Base-by-base conservation (phyloP, 2,113 vertebrate genomes). In the Merops nubicus region DNA sequence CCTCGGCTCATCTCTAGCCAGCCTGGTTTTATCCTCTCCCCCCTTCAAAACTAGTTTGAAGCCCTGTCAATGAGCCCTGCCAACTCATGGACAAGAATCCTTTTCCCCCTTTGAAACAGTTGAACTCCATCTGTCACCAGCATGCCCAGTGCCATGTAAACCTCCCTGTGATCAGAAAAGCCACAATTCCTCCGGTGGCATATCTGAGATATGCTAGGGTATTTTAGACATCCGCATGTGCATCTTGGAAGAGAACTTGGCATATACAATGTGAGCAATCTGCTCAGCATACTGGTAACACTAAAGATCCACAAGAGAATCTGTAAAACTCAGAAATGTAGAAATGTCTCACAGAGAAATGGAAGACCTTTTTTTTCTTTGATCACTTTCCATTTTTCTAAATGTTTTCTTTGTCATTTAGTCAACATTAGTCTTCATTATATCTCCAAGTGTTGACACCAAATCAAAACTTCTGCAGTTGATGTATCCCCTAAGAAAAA, bases 401-500 rank as follows among this genome's bases (percentile, higher is more conserved):
- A 85, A 81, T 88, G 82, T 93, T 94, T 96, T 85, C 75, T 76
- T 90, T 94, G 95, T 89, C 91, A 88, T 85, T 92, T 96, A 95
- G 85, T 88, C 85, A 95, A 76, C 94, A 97, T 97, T 93, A 92
- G 40, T 97, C 96, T 96, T 97, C 94, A 90, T 94, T 96, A 95
- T 92, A 95, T 86, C 92, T 85, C 90, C 63, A 93, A 93, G 59
- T 53, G 70, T 72, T 96, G 95, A 95, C 96, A 94, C 60, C 82
- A 89, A 88, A 96, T 93, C 94, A 96, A 96, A 94, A 51, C 75
- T 73, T 10, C 67, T 85, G 62, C 51, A 89, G 69, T 76, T 89
- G 45, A 81, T 92, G 81, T 69, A 77, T 91, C 91, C 85, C 88
- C 75, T 83, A 93, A 92, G 94, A 95, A 88, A 88, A 95, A 85